phyloP scores from a whole-genome alignment of 2,888 invertebrate genomes.

The Mythimna loreyi region DNA sequence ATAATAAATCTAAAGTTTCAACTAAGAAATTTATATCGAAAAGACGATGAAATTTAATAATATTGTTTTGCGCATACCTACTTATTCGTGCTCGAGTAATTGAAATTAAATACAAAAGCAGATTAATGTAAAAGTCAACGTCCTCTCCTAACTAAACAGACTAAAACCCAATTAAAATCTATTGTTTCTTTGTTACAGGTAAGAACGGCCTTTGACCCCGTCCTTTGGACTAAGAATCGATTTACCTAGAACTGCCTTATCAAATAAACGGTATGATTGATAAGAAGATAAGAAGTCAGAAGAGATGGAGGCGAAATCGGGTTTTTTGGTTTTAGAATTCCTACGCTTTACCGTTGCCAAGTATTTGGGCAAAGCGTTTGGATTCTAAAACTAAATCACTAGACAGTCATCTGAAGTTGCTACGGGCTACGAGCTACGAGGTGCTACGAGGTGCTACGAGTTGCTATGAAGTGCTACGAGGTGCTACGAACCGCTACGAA shows the following conservation, averaged over 20 bases:
- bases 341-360: constrained; percentile 97
- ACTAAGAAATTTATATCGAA: too few species aligned
- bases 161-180: constrained; percentile 34
- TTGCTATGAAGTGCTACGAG: constrained; percentile 18
- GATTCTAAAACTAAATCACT: constrained; percentile 96
- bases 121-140: constrained; percentile 8
- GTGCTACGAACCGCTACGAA: constrained; percentile 24
- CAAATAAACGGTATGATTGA: constrained; percentile 4
- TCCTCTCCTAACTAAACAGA: constrained; percentile 20
- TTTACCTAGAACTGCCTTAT: constrained; percentile 27
- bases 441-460: too few species aligned
- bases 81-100: background rate
- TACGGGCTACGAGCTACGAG: constrained; percentile 61
- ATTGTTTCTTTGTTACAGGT: constrained; percentile 54
- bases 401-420: constrained; percentile 61
- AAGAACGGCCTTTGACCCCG: constrained; percentile 34
- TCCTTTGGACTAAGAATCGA: constrained; percentile 8
- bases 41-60: background rate
- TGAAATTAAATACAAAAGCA: constrained; percentile 1
- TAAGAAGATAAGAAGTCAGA: background rate
- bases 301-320: constrained; percentile 52
- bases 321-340: constrained; percentile 96
- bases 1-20: too few species aligned
- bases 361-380: constrained; percentile 97
- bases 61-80: background rate